Evolutionary conservation across 2,113 vertebrate species (phyloP).

Genomic region (Candoia aspera): DNA sequence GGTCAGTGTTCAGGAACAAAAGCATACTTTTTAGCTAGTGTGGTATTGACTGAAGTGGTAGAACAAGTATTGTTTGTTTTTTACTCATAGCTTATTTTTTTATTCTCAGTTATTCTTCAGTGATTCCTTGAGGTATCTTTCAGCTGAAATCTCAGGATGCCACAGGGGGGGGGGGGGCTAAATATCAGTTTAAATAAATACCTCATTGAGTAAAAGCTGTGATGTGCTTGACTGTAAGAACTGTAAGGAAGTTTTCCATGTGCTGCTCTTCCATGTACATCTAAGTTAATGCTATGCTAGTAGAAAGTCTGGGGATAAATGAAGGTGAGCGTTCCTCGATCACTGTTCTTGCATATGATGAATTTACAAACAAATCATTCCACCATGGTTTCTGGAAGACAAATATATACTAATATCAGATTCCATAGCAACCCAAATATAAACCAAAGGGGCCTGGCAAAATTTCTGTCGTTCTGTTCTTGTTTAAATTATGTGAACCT

Average conservation of each 20-base stretch:
- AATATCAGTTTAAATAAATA: not conserved
- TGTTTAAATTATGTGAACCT: not conserved
- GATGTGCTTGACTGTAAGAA: not conserved
- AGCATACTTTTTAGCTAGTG: not conserved
- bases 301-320: not conserved
- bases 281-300: not conserved
- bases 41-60: not conserved
- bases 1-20: not conserved
- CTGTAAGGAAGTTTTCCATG: not conserved
- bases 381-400: not conserved
- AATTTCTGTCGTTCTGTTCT: not conserved
- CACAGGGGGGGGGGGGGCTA: not conserved
- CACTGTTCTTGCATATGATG: not conserved
- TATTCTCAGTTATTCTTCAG: not conserved
- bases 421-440: not conserved
- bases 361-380: not conserved
- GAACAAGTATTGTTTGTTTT: slow-evolving; percentile 4
- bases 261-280: not conserved
- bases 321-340: not conserved
- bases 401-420: not conserved
- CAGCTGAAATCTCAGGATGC: not conserved
- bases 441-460: not conserved
- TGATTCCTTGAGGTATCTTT: not conserved
- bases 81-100: not conserved
- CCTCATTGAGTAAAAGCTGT: not conserved